Evolutionary conservation across 1,140 invertebrate genomes (phyloP), one percentile per base, ranked within the genome.

Genomic region (Ctenoplectra terminalis): DNA sequence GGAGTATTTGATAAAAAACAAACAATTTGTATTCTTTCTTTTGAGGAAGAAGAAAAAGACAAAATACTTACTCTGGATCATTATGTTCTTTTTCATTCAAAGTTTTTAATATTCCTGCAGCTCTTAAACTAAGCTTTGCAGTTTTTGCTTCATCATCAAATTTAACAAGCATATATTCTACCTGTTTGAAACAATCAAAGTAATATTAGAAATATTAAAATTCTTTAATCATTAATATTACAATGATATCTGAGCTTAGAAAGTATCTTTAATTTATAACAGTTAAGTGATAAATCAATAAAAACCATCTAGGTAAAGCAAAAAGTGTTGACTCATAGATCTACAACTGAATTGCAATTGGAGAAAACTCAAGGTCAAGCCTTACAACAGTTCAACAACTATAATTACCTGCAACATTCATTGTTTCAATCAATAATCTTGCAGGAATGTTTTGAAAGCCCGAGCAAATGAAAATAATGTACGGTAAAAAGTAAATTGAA

Each of bases 101-200:
- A 85, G 95, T 94, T 29, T 95, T 93, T 11, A 99, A 93, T 34
- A 99, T 93, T 85, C 98, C 96, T 82, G 96, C 93, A 37, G 97
- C 98, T 89, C 97, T 96, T 17, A 99, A 94, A 77, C 96, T 96
- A 2, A 99, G 96, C 85, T 96, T 96, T 9, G 97, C 98, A 83
- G 95, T 96, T 93, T 97, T 96, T 52, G 97, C 96, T 76, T 96
- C 95, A 94, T 99, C 96, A 94, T 99, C 97, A 94, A 99, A 99
- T 92, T 98, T 98, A 0, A 99, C 96, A 48, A 99, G 95, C 89
- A 99, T 98, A 90, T 99, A 99, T 94, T 99, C 99, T 29, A 98
- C 96, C 96, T 96, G 64, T 74, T 60, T 70, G 26, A 71, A 67
- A 83, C n/a, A 9, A 73, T 56, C 4, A 29, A 82, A 50, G 23